Percentiles rank a stretch among this genome's conserved stretches.
Evolutionary conservation across 2,113 vertebrate genomes (phyloP).

Genomic region (Podiceps cristatus): DNA sequence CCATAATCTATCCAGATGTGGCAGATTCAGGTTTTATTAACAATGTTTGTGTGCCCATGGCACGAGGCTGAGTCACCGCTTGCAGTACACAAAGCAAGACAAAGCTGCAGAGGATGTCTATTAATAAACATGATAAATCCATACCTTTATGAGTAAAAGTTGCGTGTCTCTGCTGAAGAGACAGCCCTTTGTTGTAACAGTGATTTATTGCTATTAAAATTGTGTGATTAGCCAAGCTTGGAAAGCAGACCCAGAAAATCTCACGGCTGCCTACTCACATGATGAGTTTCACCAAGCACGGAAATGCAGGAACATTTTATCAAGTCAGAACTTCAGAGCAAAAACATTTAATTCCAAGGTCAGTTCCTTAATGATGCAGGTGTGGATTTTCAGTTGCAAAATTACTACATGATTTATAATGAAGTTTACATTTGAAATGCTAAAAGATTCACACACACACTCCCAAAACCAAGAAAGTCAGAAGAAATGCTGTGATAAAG

Average conservation of each 20-base stretch:
- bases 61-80: background rate
- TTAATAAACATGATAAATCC: constrained; percentile 43
- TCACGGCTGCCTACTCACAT: constrained; percentile 14
- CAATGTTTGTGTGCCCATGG: background rate
- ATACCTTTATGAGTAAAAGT: constrained; percentile 23
- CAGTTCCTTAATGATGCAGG: background rate
- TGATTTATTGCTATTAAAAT: constrained; percentile 58
- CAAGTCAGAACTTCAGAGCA: background rate
- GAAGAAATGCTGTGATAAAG: background rate
- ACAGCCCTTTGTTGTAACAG: constrained; percentile 25
- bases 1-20: constrained; percentile 45
- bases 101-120: constrained; percentile 12
- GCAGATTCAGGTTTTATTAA: constrained; percentile 54
- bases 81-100: constrained; percentile 7
- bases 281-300: constrained; percentile 23
- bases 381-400: background rate
- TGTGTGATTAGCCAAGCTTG: constrained; percentile 40
- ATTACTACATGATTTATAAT: background rate
- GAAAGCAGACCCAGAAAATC: constrained; percentile 53
- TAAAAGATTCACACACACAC: background rate
- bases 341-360: constrained; percentile 31
- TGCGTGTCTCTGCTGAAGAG: background rate
- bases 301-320: constrained; percentile 22
- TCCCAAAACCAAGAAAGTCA: background rate
- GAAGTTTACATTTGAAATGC: background rate